phyloP scores from a whole-genome alignment of 2,797 vertebrate genomes.

The Crossoptilon crossoptilon region DNA sequence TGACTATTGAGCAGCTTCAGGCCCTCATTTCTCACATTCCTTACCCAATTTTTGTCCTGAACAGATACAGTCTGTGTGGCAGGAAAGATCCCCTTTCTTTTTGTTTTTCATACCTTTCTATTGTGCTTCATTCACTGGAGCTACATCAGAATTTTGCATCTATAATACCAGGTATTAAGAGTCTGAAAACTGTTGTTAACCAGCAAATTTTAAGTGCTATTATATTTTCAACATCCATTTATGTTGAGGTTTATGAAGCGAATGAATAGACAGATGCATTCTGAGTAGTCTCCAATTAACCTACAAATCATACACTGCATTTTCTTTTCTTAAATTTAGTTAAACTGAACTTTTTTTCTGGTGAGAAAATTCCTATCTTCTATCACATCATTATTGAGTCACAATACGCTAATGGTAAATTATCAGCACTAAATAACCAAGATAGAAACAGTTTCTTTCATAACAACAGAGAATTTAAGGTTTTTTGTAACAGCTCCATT shows the following conservation, averaged over 20 bases:
- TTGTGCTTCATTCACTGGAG: not conserved
- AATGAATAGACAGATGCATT: not conserved
- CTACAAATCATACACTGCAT: not conserved
- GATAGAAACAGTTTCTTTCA: not conserved
- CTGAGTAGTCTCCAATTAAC: not conserved
- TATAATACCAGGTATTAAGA: not conserved
- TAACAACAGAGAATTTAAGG: not conserved
- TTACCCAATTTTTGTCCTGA: not conserved
- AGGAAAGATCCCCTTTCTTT: not conserved
- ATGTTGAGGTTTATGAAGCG: not conserved
- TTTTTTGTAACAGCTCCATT: not conserved
- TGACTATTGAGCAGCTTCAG: not conserved
- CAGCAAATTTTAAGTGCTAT: not conserved
- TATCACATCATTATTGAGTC: not conserved
- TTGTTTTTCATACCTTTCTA: not conserved
- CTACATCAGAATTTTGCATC: not conserved
- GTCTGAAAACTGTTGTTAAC: not conserved
- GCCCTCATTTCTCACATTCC: fast-evolving
- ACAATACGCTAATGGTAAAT: not conserved
- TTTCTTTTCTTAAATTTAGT: not conserved
- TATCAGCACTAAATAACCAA: not conserved
- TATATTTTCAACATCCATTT: not conserved
- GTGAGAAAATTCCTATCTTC: not conserved
- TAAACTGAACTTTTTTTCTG: not conserved
- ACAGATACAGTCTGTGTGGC: not conserved